Evolutionary conservation across 1,140 invertebrate species (phyloP), one percentile per base, ranked within the genome.

Genomic region (Aricia agestis): DNA sequence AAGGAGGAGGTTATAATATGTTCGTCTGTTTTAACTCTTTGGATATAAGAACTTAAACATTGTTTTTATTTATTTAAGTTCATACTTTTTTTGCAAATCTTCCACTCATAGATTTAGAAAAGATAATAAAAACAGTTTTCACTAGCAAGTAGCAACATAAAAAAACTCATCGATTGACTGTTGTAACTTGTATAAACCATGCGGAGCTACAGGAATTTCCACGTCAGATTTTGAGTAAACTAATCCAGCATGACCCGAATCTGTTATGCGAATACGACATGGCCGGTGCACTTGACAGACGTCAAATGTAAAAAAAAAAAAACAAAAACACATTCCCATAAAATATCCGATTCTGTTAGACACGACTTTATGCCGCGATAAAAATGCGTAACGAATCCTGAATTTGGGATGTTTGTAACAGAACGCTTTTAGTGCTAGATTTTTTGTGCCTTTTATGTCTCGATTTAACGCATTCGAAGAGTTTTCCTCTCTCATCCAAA

Each of bases 391-490:
- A 63, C 59, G 59, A 19, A 63, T 63, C 18, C 13, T 19, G 19
- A 63, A 63, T 63, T 63, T 63, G 59, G 59, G 25, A 63, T 63
- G 59, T 63, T 63, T 63, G 25, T 19, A 63, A 63, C 59, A 63
- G 45, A 52, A 15, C 45, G 45, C 45, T 52, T 36, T 52, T 52
- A 52, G 45, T 52, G 45, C 10, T 52, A 52, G 45, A 52, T 15
- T 52, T 52, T 52, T 52, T 52, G 45, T 52, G 45, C 45, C 45
- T 52, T 52, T 52, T 52, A 52, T 13, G 45, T 52, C 10, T 52
- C 45, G 45, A 36, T 36, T 36, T 36, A 36, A 36, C 36, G 36
- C 36, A 36, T 36, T 36, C 36, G 36, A 9, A 36, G 9, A 36
- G 5, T 52, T 52, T 13, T 52, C 9, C 45, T 42, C 41, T 42